Conservation (phyloP, 2,797 vertebrate species). For the Pteropus rufus region DNA sequence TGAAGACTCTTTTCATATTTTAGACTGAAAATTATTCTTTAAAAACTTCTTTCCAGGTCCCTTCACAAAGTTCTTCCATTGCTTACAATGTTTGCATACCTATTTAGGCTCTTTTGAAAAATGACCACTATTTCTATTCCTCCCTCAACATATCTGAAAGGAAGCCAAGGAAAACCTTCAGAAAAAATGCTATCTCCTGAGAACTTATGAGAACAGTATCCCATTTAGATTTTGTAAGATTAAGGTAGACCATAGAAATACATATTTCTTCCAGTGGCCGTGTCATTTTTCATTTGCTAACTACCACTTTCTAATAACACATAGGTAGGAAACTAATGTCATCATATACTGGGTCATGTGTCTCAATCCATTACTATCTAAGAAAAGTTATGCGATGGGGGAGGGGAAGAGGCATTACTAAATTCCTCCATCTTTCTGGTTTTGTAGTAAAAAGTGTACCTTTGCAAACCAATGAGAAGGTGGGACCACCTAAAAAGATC, state of each 20-base stretch:
- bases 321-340: slow-evolving; percentile 42
- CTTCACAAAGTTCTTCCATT: slow-evolving; percentile 41
- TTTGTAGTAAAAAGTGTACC: not conserved
- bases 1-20: not conserved
- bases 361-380: not conserved
- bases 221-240: slow-evolving; percentile 55
- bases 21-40: slow-evolving; percentile 40
- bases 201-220: slow-evolving; percentile 52
- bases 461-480: not conserved
- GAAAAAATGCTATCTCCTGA: slow-evolving; percentile 25
- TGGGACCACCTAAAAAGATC: not conserved
- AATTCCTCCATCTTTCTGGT: not conserved
- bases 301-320: slow-evolving; percentile 38
- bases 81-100: not conserved
- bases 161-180: slow-evolving; percentile 49
- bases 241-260: slow-evolving; percentile 43
- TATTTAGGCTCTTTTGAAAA: slow-evolving; percentile 4
- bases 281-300: slow-evolving; percentile 39
- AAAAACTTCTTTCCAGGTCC: not conserved
- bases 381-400: not conserved
- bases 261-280: slow-evolving; percentile 21
- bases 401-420: not conserved
- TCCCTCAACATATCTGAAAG: slow-evolving; percentile 43
- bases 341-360: not conserved
- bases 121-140: slow-evolving; percentile 4